Base-by-base conservation (phyloP, 2,888 invertebrate genomes). In the Andrena camellia region DNA sequence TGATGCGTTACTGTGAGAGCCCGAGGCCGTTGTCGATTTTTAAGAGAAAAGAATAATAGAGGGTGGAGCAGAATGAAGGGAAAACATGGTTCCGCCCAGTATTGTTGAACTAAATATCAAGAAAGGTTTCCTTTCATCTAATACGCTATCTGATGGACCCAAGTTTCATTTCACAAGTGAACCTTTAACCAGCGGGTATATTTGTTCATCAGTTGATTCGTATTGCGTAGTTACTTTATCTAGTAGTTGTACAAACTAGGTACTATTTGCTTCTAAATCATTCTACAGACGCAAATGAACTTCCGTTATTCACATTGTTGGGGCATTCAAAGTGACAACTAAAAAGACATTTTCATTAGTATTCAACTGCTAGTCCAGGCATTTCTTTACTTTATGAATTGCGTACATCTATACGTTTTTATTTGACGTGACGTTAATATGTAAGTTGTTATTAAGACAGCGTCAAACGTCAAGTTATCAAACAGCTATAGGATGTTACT, bases 21-120 rank as follows among this genome's bases (percentile, higher is more conserved):
- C 70, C 4, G 6, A n/a, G 8, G 70, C 31, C 60, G 59, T 42
- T 60, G 42, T 60, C 35, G 59, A 29, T 59, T 42, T 35, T 59
- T 60, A 60, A 59, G 26, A 29, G 59, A 59, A 69, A 20, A 42
- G 59, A 60, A 70, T 70, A 70, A 70, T 60, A 31, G 42, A 60
- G 42, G 59, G 42, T 42, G 70, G 59, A 20, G 59, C 20, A 29
- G 60, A 60, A 70, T 31, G 59, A 57, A 70, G 23, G 48, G 48
- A 60, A 60, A 70, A 29, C 8, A 26, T 23, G 69, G 69, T 69
- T 59, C 59, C 59, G 48, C 48, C 69, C 59, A 70, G 70, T 60
- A 70, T 70, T 70, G 59, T 60, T 33, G 48, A 60, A 70, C 59
- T 48, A 57, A 17, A 57, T 68, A 68, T 70, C 48, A n/a, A 70